These are phyloP conservation scores for Bombus balteatus DNA, from an alignment of 1,140 invertebrate genomes.

Conservation along the genomic window DNA sequence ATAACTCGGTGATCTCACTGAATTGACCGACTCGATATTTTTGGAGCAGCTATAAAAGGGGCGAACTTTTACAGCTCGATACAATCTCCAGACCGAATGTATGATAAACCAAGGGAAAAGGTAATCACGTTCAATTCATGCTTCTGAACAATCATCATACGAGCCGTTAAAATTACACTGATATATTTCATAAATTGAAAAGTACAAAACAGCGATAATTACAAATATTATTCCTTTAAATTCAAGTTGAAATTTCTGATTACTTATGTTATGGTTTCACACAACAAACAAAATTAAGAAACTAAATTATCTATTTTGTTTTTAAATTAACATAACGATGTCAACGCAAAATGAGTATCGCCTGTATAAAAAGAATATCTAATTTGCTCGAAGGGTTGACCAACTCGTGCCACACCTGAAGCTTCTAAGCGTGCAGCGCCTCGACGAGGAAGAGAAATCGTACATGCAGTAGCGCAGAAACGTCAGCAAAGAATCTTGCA, in stretches of 20 bases:
- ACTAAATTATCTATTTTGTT: too few relatives aligned
- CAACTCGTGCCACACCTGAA: background rate
- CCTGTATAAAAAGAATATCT: too few relatives aligned
- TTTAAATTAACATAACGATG: too few relatives aligned
- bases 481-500: background rate
- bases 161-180: too few relatives aligned
- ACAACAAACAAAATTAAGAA: too few relatives aligned
- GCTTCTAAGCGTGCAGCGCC: background rate
- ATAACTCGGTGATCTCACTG: constrained; percentile 15
- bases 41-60: constrained; percentile 4
- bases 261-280: too few relatives aligned
- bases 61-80: background rate
- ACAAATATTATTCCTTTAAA: background rate
- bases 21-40: background rate
- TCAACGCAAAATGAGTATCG: background rate
- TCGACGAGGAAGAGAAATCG: background rate
- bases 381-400: background rate
- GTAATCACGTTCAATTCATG: background rate
- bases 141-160: too few relatives aligned
- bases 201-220: background rate
- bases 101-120: background rate
- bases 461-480: background rate
- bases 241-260: too few relatives aligned
- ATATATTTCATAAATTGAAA: background rate
- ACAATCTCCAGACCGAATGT: background rate